Base-by-base conservation (phyloP, 2,113 vertebrate genomes). In the Propithecus coquereli region DNA sequence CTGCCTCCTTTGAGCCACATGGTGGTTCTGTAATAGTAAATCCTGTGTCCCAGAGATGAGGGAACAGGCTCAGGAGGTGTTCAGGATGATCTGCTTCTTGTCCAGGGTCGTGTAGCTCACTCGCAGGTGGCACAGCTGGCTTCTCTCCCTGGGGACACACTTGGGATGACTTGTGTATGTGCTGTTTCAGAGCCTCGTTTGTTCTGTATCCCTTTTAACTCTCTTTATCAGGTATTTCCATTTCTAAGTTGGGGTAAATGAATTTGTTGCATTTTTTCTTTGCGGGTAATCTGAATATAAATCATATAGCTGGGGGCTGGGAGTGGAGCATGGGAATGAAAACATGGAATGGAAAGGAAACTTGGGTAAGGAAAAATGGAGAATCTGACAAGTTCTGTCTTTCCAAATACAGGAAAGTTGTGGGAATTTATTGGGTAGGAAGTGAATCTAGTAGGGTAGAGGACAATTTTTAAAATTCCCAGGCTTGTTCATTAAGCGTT, bases 171-270 rank as follows among this genome's bases (percentile, higher is more conserved):
- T 85, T 86, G 47, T 3, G 52, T 27, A 70, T 89, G 34, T 87
- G 76, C 22, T 70, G 30, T 50, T 94, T 87, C 45, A 92, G 76
- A 73, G 74, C 34, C 65, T 96, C 5, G 4, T 90, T 94, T 93
- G 40, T 70, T 84, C 34, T 54, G 5, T 66, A 43, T 34, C 20
- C 47, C 40, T 52, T 82, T 81, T 82, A 87, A 87, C 45, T 95
- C 27, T 74, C 54, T 95, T 68, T 71, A 63, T 70, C 23, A 71
- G 68, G n/a, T 76, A 14, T 94, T 81, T 74, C 37, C n/a, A 23
- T 92, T 86, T 79, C 91, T 87, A 95, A 87, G 59, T 87, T 92
- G 66, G 71, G 65, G 30, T 91, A 54, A 90, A 37, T 30, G 37
- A 92, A 34, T 20, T 30, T 71, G 32, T 57, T 40, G 57, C 17